Percentiles rank a stretch among this genome's conserved stretches.
Conservation (phyloP, 2,888 invertebrate species). For the Heliconius ismenius region DNA sequence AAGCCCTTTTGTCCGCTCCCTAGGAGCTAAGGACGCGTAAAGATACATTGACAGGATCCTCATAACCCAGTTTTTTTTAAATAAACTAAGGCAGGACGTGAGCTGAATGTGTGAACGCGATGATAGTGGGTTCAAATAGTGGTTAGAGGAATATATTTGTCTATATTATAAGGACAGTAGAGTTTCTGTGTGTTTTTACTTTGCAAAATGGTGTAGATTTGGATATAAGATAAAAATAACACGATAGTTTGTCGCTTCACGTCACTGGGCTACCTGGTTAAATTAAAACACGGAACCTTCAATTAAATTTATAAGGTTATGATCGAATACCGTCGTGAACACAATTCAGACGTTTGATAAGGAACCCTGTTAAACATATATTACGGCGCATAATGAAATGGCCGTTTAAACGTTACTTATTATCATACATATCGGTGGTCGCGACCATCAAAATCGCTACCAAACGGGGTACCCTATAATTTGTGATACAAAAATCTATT, state of each 20-base stretch:
- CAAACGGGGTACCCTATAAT: conserved; percentile 81
- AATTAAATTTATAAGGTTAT: conserved; percentile 61
- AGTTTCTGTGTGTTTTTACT: neutral
- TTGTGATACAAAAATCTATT: conserved; percentile 81
- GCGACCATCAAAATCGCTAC: conserved; percentile 77
- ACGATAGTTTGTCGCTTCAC: neutral
- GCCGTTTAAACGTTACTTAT: conserved; percentile 57
- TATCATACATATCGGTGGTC: conserved; percentile 55
- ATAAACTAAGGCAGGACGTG: neutral
- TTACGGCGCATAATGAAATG: conserved; percentile 66
- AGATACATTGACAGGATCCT: conserved; percentile 44
- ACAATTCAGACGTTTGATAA: conserved; percentile 57
- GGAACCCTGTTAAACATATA: conserved; percentile 64
- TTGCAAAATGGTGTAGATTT: neutral
- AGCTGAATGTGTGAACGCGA: neutral
- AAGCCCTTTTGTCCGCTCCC: conserved; percentile 39
- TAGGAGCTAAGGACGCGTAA: conserved; percentile 51
- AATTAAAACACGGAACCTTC: conserved; percentile 64
- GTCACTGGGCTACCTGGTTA: conserved; percentile 61
- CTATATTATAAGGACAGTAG: neutral
- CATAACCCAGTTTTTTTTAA: conserved; percentile 21
- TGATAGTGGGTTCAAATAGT: neutral
- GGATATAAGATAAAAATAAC: neutral
- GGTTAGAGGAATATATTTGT: neutral
- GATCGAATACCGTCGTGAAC: conserved; percentile 42